Conservation (phyloP, 2,888 invertebrate species). For the Spodoptera littoralis region DNA sequence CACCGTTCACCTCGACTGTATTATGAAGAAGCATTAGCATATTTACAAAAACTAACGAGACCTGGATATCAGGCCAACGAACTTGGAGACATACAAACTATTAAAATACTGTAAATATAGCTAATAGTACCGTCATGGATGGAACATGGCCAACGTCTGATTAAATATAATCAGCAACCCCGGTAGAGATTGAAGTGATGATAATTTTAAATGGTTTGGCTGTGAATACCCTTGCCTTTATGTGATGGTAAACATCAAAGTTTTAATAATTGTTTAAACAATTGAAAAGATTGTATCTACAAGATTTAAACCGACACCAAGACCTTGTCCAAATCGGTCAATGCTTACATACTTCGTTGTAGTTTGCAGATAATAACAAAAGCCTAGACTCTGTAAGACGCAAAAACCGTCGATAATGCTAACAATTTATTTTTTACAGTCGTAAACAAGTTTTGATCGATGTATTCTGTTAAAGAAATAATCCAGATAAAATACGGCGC, state of each 20-base stretch:
- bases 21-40: slow-evolving; percentile 63
- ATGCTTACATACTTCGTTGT: slow-evolving; percentile 41
- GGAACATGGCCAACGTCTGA: slow-evolving; percentile 33
- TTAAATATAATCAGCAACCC: slow-evolving; percentile 34
- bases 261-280: slow-evolving; percentile 26
- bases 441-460: slow-evolving; percentile 48
- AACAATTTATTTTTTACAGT: slow-evolving; percentile 45
- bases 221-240: slow-evolving; percentile 27
- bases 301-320: slow-evolving; percentile 42
- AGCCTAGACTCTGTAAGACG: slow-evolving; percentile 38
- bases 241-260: slow-evolving; percentile 6
- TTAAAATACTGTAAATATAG: slow-evolving; percentile 26
- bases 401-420: slow-evolving; percentile 37
- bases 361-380: slow-evolving; percentile 46
- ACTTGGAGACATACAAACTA: slow-evolving; percentile 34
- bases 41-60: slow-evolving; percentile 59
- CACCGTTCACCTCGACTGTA: slow-evolving; percentile 59
- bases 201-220: slow-evolving; percentile 33
- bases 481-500: slow-evolving; percentile 35
- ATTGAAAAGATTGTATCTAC: slow-evolving; percentile 37
- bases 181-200: slow-evolving; percentile 35
- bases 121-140: slow-evolving; percentile 1
- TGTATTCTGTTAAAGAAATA: slow-evolving; percentile 32
- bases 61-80: slow-evolving; percentile 59
- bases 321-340: slow-evolving; percentile 58